Base-by-base conservation (phyloP, 2,888 invertebrate species). In the Polymixis lichenea region DNA sequence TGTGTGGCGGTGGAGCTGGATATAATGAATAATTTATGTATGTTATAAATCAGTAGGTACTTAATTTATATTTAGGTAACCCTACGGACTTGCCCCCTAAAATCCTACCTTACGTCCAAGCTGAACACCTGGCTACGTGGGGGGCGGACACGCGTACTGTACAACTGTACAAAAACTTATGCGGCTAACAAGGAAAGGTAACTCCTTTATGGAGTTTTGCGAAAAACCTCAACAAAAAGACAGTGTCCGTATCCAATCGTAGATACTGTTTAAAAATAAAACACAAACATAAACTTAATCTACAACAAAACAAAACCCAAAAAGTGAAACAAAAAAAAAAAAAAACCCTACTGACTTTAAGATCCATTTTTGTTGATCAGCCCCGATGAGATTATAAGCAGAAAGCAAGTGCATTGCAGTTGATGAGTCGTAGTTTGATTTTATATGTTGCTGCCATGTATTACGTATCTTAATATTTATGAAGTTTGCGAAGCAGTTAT, bases 1-100 rank as follows among this genome's bases (percentile, higher is more conserved):
- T 0, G 97, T 97, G 90, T 98, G 97, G 69, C 97, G 97, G 87
- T 98, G 98, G 86, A 97, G 94, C 98, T 96, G 90, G 2, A 92
- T 91, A 38, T 11, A 28, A 58, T 17, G 1, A 25, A 13, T 5
- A n/a, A 13, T 13, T 55, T n/a, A 5, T 55, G 6, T 25, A 55
- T 25, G 17, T 17, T 17, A 28, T 28, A 60, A 28, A 60, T 32
- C 0, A 32, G 11, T 19, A 1, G 17, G 28, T 60, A 4, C 22
- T 32, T 22, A 60, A 11, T 32, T 60, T 19, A 19, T 28, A 32
- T 32, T 60, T 32, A 32, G 8, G 22, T 22, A 32, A 11, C 11
- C 2, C 13, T 60, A 22, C 19, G 11, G 60, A 6, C 22, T 32
- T 60, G n/a, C n/a, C n/a, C n/a, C n/a, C n/a, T n/a, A n/a, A n/a